Conservation (phyloP, 2,888 invertebrate genomes). For the Dicyrtomina minuta region DNA sequence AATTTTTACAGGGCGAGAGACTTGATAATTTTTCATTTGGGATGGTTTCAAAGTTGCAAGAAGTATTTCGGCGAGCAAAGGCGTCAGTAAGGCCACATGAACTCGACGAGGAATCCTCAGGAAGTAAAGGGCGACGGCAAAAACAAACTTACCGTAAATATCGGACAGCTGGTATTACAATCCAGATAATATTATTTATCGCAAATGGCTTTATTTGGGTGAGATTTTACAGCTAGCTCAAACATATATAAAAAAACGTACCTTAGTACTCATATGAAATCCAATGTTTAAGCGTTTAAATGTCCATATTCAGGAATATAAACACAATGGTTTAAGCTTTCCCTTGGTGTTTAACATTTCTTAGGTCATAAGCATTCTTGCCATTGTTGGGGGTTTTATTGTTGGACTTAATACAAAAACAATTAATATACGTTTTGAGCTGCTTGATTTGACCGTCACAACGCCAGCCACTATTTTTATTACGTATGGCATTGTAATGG, state of each 20-base stretch:
- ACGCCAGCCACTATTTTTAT: conserved; percentile 46
- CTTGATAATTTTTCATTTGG: too few relatives aligned
- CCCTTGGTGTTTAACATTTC: background rate
- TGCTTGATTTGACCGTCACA: conserved; percentile 32
- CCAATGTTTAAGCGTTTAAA: background rate
- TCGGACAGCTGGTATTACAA: conserved; percentile 2
- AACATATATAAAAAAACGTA: background rate
- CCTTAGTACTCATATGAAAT: background rate
- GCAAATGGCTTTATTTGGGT: conserved; percentile 7
- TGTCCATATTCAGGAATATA: background rate
- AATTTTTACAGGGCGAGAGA: too few relatives aligned
- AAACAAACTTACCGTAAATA: too few relatives aligned
- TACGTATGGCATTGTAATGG: conserved; percentile 36
- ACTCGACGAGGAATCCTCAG: too few relatives aligned
- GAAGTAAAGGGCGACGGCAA: too few relatives aligned
- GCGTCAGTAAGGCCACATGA: too few relatives aligned
- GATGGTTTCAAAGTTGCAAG: too few relatives aligned
- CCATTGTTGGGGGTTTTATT: conserved; percentile 39
- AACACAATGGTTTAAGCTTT: background rate
- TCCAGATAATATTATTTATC: conserved; percentile 16
- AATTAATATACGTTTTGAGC: conserved; percentile 28
- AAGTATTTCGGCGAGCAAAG: too few relatives aligned
- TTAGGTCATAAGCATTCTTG: conserved; percentile 34
- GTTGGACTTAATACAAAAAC: conserved; percentile 39
- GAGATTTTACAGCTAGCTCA: background rate